A percentile compares a stretch with the other conserved stretches of the same genome.
phyloP scores from a whole-genome alignment of 2,797 vertebrate genomes.

The Ispidina lecontei region DNA sequence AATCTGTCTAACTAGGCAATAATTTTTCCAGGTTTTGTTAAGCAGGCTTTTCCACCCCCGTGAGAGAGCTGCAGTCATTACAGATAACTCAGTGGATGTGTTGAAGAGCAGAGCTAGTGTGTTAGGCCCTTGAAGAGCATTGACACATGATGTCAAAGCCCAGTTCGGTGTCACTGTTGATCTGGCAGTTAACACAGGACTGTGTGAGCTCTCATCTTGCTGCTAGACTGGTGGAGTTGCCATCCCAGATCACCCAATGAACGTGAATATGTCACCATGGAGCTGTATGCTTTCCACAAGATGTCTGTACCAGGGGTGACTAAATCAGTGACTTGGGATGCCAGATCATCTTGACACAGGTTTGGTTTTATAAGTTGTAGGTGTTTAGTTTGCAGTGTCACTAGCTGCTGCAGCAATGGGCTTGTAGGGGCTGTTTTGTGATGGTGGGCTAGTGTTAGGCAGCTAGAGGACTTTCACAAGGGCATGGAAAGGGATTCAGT shows the following conservation, averaged over 20 bases:
- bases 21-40: constrained; percentile 33
- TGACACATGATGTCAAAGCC: not conserved
- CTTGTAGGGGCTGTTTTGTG: not conserved
- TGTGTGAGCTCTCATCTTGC: not conserved
- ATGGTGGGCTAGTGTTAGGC: not conserved
- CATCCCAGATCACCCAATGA: not conserved
- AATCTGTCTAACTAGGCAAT: constrained; percentile 37
- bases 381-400: accelerated
- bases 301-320: not conserved
- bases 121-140: not conserved
- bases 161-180: not conserved
- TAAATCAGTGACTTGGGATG: not conserved
- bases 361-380: not conserved
- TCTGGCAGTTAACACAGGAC: not conserved
- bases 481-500: not conserved
- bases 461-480: not conserved
- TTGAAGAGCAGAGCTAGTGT: constrained; percentile 12
- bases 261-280: not conserved
- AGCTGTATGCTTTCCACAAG: not conserved
- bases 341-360: not conserved
- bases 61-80: not conserved
- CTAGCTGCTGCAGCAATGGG: not conserved
- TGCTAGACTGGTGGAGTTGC: not conserved
- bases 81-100: constrained; percentile 21
- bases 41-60: not conserved